phyloP scores from a whole-genome alignment of 92 coral and sea anemone species.

The Heteractis magnifica region DNA sequence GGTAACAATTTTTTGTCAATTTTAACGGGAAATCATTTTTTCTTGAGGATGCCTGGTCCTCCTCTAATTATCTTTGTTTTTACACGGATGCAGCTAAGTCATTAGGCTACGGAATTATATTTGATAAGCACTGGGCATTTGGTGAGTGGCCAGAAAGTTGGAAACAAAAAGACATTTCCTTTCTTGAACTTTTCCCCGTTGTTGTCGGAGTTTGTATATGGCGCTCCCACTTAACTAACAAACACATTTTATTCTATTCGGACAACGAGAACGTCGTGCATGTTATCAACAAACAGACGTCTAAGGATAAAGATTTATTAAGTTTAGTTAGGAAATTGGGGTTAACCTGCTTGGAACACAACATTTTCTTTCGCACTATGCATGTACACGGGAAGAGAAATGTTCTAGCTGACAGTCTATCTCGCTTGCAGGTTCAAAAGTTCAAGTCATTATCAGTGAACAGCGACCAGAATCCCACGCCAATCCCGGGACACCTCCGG shows the following conservation, averaged over 20 bases:
- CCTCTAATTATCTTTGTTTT: background rate
- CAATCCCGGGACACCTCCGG: no score
- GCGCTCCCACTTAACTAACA: slow-evolving; percentile 20
- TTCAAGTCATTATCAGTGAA: background rate
- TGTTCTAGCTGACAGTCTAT: background rate
- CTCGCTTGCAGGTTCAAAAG: slow-evolving; percentile 21
- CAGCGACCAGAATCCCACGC: no score
- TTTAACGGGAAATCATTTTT: slow-evolving; percentile 23
- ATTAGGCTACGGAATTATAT: slow-evolving; percentile 33
- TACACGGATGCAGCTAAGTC: slow-evolving; percentile 20
- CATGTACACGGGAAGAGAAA: slow-evolving; percentile 9
- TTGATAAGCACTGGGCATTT: slow-evolving; percentile 26
- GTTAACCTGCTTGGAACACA: slow-evolving; percentile 10
- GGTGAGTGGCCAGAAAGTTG: slow-evolving; percentile 34
- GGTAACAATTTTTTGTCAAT: background rate
- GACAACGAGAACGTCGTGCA: slow-evolving; percentile 29
- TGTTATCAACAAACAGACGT: slow-evolving; percentile 33
- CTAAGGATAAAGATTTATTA: slow-evolving; percentile 12
- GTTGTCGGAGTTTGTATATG: slow-evolving; percentile 32
- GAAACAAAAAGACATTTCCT: slow-evolving; percentile 10
- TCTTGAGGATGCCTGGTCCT: slow-evolving; percentile 20
- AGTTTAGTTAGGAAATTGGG: slow-evolving; percentile 18
- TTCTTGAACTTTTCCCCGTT: slow-evolving; percentile 14
- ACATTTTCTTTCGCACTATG: slow-evolving; percentile 9
- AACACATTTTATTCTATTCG: slow-evolving; percentile 34